Base-by-base conservation (phyloP, 2,797 vertebrate genomes). In the Chelon auratus region DNA sequence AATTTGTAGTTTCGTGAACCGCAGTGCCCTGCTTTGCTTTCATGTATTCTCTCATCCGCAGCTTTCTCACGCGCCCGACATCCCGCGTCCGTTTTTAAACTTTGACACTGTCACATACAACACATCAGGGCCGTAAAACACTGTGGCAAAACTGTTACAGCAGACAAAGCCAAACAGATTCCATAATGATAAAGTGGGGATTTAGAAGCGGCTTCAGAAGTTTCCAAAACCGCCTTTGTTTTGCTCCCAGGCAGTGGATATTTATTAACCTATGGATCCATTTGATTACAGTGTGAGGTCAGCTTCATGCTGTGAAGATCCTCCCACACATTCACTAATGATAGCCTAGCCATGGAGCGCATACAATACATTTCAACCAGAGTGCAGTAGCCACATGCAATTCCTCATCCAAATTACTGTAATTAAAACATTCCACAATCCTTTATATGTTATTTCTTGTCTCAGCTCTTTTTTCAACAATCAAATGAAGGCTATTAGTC, bases 351-450 rank as follows among this genome's bases (percentile, higher is more conserved):
- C 43, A 45, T 63, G 47, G 65, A 90, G 81, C 11, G 53, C 73
- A 84, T 83, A 93, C 89, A 87, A 91, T 91, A 79, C 82, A 78
- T 85, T 87, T 89, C 43, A 84, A 73, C 77, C 85, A 82, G 72
- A 90, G 80, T 30, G 70, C 80, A 86, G 81, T 81, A 81, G 88
- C 86, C 88, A 77, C 86, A 86, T 85, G 75, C 90, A 92, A 91
- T 94, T 89, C 87, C 60, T 83, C 89, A 87, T 83, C 75, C 75
- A 85, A 92, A 93, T 91, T 51, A 93, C 88, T 91, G 89, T 92
- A 91, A 93, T 94, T 93, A 92, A 91, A 91, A 90, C 82, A 94
- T 93, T 93, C 90, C 90, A 68, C 79, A 55, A 80, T 81, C 62
- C 78, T 90, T 87, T 83, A 84, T 88, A 65, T 80, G 79, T 85